A percentile compares a stretch with the other conserved stretches of the same genome.
phyloP scores from a whole-genome alignment of 2,797 vertebrate genomes.

The Lacerta agilis region DNA sequence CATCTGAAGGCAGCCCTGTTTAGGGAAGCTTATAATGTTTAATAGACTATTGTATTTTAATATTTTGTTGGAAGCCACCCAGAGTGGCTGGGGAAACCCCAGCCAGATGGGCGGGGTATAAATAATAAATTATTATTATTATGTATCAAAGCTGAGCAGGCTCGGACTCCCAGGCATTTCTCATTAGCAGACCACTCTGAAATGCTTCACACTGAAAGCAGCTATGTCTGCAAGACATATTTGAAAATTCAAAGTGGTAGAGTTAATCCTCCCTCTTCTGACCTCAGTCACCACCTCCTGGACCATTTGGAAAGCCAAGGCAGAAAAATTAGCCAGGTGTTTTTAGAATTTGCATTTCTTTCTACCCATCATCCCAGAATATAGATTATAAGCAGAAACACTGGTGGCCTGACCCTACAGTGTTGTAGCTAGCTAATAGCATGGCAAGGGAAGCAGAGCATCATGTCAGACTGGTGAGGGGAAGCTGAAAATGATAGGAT shows the following conservation, averaged over 20 bases:
- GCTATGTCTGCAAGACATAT: neutral
- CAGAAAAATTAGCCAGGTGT: neutral
- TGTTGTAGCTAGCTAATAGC: no score
- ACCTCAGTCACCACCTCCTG: neutral
- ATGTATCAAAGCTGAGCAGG: neutral
- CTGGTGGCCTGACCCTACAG: neutral
- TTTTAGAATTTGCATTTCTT: neutral
- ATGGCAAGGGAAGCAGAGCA: no score
- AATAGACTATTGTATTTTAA: no score
- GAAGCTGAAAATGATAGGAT: no score
- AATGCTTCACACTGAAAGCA: neutral
- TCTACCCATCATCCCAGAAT: neutral
- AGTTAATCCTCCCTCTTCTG: neutral
- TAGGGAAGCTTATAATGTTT: no score
- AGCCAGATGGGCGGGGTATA: no score
- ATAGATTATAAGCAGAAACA: neutral
- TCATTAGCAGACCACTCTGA: neutral
- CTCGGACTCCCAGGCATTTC: neutral
- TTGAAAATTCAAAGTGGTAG: neutral
- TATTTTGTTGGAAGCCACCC: no score
- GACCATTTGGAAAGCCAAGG: neutral
- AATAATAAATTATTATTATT: no score
- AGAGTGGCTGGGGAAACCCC: no score
- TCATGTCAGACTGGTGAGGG: no score
- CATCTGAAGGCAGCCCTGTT: no score